phyloP scores from a whole-genome alignment of 2,113 vertebrate genomes.

The Cyanoramphus novaezelandiae region DNA sequence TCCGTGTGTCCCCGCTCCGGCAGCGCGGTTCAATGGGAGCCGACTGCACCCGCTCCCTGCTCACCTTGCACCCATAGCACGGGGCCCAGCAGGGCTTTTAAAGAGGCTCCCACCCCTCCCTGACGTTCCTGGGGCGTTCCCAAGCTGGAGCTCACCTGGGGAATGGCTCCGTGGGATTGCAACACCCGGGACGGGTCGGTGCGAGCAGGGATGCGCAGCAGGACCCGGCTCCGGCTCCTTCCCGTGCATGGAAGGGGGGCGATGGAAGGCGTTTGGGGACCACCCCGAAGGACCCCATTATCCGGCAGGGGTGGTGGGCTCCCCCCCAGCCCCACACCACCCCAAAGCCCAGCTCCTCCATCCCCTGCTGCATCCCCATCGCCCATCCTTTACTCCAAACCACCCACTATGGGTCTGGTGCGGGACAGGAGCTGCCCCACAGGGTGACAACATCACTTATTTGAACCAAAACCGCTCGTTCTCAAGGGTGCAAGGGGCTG shows the following conservation, averaged over 20 bases:
- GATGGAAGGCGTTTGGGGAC: accelerated
- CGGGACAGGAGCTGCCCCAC: background rate
- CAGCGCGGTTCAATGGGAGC: background rate
- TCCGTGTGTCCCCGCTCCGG: background rate
- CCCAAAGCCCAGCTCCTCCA: accelerated
- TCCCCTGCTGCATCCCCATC: accelerated
- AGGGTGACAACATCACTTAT: background rate
- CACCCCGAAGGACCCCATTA: accelerated
- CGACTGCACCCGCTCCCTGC: background rate
- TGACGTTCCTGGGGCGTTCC: slow-evolving; percentile 54
- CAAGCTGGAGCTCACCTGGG: background rate
- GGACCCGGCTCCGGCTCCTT: background rate
- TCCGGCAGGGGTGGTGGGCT: background rate
- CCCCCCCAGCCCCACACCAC: accelerated
- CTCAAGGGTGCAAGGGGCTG: background rate
- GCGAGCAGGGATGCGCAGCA: background rate
- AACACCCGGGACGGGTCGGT: background rate
- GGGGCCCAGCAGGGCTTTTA: background rate
- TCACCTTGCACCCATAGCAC: background rate
- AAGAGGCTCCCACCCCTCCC: slow-evolving; percentile 43
- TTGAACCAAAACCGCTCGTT: background rate
- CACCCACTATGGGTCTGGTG: accelerated
- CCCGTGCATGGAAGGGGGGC: background rate
- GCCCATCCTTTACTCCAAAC: background rate
- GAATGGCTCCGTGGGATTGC: background rate